Evolutionary conservation across 2,797 vertebrate genomes (phyloP).

Genomic region (Sebastiscus albofasciatus): DNA sequence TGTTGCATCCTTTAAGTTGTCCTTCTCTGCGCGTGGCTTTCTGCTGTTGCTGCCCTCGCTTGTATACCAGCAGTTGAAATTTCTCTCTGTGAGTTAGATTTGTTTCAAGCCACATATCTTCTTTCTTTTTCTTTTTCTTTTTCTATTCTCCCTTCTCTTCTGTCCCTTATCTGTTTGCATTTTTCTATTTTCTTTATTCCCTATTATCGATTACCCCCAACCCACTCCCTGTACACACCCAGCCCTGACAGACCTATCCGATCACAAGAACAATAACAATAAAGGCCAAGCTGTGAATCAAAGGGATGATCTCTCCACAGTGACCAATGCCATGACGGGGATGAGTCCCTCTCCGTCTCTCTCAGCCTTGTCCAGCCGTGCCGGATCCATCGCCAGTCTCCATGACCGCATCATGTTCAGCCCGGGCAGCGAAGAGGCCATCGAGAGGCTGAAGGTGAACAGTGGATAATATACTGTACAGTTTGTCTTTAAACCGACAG

Average conservation of each 20-base stretch:
- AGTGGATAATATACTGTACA: not conserved
- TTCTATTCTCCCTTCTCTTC: conserved; percentile 68
- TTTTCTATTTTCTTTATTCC: conserved; percentile 67
- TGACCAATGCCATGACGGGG: conserved; percentile 95
- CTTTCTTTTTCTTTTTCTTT: conserved; percentile 74
- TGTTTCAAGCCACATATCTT: conserved; percentile 81
- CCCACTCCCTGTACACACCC: conserved; percentile 57
- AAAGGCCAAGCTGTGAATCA: conserved; percentile 87
- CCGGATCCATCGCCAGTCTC: conserved; percentile 93
- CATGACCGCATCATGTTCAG: conserved; percentile 97
- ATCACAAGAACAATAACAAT: conserved; percentile 92
- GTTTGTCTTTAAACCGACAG: not conserved
- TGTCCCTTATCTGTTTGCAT: conserved; percentile 61
- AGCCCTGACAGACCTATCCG: conserved; percentile 85
- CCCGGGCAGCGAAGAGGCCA: conserved; percentile 96
- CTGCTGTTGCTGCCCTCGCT: conserved; percentile 50
- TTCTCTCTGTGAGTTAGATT: conserved; percentile 66
- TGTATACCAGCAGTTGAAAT: conserved; percentile 37
- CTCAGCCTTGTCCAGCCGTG: conserved; percentile 93
- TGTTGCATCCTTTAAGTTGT: conserved; percentile 55
- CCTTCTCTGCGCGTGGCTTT: conserved; percentile 47
- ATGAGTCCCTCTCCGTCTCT: conserved; percentile 97
- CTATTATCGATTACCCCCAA: conserved; percentile 70
- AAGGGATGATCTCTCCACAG: conserved; percentile 96
- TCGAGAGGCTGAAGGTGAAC: conserved; percentile 95